These are phyloP conservation scores for Drosophila pseudoananassae DNA, from an alignment of 1,140 invertebrate species.

Conservation along the genomic window DNA sequence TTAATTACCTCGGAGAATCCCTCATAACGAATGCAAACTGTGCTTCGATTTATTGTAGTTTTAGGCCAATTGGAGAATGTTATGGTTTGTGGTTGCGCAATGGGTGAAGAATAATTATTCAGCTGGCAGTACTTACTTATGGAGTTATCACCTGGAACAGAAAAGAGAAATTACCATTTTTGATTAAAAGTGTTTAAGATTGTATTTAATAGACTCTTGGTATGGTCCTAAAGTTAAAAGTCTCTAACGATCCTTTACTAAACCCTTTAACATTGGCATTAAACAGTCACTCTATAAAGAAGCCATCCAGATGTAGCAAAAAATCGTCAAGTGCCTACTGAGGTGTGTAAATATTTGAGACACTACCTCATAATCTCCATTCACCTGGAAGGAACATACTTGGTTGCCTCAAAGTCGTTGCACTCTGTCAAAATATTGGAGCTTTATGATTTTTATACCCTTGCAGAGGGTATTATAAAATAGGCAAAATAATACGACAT, in stretches of 20 bases:
- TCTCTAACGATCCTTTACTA: neutral
- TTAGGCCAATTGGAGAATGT: conserved; percentile 64
- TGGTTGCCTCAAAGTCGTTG: conserved; percentile 3
- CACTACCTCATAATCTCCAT: conserved; percentile 2
- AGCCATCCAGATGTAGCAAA: neutral
- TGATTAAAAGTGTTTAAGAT: neutral
- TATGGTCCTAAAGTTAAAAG: too few relatives aligned
- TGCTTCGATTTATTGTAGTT: conserved; percentile 27
- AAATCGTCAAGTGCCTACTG: conserved; percentile 16
- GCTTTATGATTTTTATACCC: conserved; percentile 32
- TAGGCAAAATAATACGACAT: too few relatives aligned
- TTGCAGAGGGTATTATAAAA: too few relatives aligned
- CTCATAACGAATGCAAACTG: conserved; percentile 73
- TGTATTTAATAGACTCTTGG: too few relatives aligned
- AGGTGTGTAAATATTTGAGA: conserved; percentile 36
- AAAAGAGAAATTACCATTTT: conserved; percentile 9
- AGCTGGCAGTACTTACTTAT: conserved; percentile 76
- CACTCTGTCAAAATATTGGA: conserved; percentile 5
- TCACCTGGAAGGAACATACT: conserved; percentile 26
- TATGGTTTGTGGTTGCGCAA: conserved; percentile 60
- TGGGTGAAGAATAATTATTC: conserved; percentile 19
- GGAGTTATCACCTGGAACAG: conserved; percentile 79
- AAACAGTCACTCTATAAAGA: neutral
- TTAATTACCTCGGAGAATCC: conserved; percentile 29
- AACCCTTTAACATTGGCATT: neutral